A percentile compares a stretch with the other conserved stretches of the same genome.
phyloP scores from a whole-genome alignment of 2,888 invertebrate species.

The Miltochrista miniata region DNA sequence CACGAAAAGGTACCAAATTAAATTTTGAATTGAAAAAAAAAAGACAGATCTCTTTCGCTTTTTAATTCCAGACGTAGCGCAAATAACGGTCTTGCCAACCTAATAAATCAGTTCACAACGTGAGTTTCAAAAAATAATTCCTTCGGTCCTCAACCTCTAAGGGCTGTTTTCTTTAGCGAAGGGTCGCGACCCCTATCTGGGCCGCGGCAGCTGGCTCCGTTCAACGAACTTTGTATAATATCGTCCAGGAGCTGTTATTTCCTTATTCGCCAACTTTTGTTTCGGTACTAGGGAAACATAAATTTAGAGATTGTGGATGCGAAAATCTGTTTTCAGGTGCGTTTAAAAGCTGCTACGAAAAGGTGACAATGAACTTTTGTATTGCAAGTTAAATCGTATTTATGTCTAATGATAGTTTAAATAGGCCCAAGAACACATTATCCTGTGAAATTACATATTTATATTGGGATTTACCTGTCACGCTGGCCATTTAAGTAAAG shows the following conservation, averaged over 20 bases:
- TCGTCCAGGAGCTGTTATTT: conserved; percentile 38
- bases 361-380: no score
- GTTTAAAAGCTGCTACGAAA: no score
- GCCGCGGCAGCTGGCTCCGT: conserved; percentile 53
- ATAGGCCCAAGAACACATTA: no score
- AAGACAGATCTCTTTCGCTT: no score
- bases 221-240: conserved; percentile 67
- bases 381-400: no score
- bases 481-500: no score
- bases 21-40: no score
- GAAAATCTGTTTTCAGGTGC: conserved; percentile 1
- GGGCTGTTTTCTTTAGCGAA: conserved; percentile 42
- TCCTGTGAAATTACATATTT: no score
- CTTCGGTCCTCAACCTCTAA: conserved; percentile 32
- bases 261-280: conserved; percentile 32
- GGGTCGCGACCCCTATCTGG: conserved; percentile 52
- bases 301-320: background rate
- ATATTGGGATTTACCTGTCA: no score
- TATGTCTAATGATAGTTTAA: no score
- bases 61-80: background rate
- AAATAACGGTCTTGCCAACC: background rate
- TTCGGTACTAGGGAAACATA: conserved; percentile 17
- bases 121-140: conserved; percentile 22
- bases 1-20: no score
- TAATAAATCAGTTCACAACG: conserved; percentile 10